Conservation (phyloP, 1,140 invertebrate species). For the Copidosoma floridanum region DNA sequence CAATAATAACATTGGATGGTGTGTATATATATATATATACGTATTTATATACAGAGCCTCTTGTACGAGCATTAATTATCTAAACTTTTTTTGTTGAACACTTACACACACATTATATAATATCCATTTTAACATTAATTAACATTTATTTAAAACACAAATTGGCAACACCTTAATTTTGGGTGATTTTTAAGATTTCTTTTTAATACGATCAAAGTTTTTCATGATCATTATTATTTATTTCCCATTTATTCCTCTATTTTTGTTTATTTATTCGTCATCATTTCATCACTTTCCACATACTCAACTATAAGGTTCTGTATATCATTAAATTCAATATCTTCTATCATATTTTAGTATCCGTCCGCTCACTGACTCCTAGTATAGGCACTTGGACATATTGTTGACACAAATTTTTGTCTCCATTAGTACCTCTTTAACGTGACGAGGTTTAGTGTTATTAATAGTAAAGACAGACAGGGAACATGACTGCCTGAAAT, state of each 20-base stretch:
- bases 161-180: constrained; percentile 17
- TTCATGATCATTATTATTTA: too few species aligned
- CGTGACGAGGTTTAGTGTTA: constrained; percentile 11
- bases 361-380: constrained; percentile 20
- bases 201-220: not conserved
- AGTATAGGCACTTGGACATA: constrained; percentile 26
- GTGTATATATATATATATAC: too few species aligned
- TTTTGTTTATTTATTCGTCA: too few species aligned
- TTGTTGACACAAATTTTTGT: constrained; percentile 18
- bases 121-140: constrained; percentile 22
- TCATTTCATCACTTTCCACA: constrained; percentile 6
- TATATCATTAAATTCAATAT: constrained; percentile 6
- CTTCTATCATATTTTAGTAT: constrained; percentile 8
- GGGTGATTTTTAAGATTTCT: constrained; percentile 7
- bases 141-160: constrained; percentile 26
- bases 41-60: constrained; percentile 20
- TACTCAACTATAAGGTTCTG: constrained; percentile 14
- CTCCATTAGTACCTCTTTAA: constrained; percentile 12
- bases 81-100: constrained; percentile 24
- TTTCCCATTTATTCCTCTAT: too few species aligned
- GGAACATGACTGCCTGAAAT: constrained; percentile 18
- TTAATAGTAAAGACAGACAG: constrained; percentile 16
- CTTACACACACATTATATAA: constrained; percentile 22
- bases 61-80: constrained; percentile 5
- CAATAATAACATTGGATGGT: too few species aligned